Evolutionary conservation across 2,113 vertebrate species (phyloP).

Genomic region (Charadrius vociferus): DNA sequence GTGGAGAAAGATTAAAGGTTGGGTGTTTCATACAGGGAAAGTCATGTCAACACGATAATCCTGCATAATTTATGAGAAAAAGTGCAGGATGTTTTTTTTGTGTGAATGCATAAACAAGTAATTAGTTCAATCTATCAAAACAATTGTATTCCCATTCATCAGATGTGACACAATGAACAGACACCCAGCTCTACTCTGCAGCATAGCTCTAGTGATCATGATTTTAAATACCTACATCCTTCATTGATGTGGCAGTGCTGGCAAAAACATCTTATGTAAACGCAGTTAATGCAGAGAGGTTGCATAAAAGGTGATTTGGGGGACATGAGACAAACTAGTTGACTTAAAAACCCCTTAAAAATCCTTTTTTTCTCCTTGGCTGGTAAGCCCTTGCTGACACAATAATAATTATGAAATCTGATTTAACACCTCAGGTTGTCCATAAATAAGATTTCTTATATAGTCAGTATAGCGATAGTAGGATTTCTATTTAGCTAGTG

Average conservation of each 20-base stretch:
- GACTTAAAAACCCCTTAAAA: not conserved
- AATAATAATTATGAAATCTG: not conserved
- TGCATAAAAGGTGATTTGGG: not conserved
- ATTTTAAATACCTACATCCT: not conserved
- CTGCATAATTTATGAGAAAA: slow-evolving; percentile 31
- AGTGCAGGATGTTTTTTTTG: not conserved
- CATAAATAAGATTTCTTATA: not conserved
- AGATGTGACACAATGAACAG: not conserved
- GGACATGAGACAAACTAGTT: not conserved
- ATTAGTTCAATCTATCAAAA: slow-evolving; percentile 15
- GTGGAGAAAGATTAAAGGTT: not conserved
- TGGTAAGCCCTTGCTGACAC: not conserved
- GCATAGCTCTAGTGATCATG: not conserved
- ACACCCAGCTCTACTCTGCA: not conserved
- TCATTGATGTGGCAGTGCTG: not conserved
- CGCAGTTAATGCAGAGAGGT: not conserved
- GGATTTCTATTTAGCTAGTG: not conserved
- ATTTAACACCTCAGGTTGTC: not conserved
- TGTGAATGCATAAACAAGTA: slow-evolving; percentile 8
- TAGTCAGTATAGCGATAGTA: not conserved
- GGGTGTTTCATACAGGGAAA: not conserved
- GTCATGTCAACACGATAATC: not conserved
- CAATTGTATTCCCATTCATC: slow-evolving; percentile 22
- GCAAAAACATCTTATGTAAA: not conserved
- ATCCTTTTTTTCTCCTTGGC: not conserved